phyloP scores from a whole-genome alignment of 2,797 vertebrate species.

The Sarcoramphus papa region DNA sequence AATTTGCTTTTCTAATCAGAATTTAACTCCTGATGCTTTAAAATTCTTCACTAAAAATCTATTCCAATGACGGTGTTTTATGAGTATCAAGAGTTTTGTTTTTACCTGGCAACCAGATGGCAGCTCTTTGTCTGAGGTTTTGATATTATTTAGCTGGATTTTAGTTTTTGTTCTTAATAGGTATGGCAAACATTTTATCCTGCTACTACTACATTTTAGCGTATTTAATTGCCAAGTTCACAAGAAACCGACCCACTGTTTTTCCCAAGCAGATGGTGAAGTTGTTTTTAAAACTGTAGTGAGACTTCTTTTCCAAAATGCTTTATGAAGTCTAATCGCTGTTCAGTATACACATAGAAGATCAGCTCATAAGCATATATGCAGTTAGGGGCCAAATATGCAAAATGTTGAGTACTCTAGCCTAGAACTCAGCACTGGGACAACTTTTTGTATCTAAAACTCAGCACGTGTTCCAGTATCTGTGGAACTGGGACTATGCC shows the following conservation, averaged over 20 bases:
- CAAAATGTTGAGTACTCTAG: background rate
- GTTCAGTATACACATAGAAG: background rate
- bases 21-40: background rate
- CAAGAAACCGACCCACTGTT: slow-evolving; percentile 15
- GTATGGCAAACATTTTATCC: slow-evolving; percentile 44
- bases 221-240: slow-evolving; percentile 68
- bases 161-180: slow-evolving; percentile 48
- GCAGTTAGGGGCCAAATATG: background rate
- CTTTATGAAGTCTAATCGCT: slow-evolving; percentile 33
- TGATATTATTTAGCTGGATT: slow-evolving; percentile 36
- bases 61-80: background rate
- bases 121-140: background rate
- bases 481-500: background rate
- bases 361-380: background rate
- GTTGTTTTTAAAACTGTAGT: slow-evolving; percentile 52
- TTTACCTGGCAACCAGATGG: slow-evolving; percentile 56
- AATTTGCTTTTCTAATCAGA: background rate
- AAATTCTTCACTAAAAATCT: background rate
- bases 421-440: background rate
- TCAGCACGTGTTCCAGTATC: background rate
- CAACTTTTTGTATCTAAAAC: background rate
- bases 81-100: background rate
- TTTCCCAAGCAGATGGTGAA: slow-evolving; percentile 68
- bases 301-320: slow-evolving; percentile 61
- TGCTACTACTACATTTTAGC: slow-evolving; percentile 37